Evolutionary conservation across 2,113 vertebrate species (phyloP), one percentile per base, ranked within the genome.

Genomic region (Chinchilla lanigera): DNA sequence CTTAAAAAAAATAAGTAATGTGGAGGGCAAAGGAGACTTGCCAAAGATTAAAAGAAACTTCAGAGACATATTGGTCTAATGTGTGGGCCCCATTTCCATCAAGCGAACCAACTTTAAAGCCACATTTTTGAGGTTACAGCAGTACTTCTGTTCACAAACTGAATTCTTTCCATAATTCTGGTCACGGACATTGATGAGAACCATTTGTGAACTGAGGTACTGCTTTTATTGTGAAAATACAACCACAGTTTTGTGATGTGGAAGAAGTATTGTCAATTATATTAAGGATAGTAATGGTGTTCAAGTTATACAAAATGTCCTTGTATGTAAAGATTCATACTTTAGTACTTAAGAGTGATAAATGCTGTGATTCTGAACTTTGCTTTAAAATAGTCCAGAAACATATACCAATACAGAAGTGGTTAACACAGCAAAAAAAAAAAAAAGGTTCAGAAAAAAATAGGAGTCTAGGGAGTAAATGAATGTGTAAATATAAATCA

Each of bases 331-430:
- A 95, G 58, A 44, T 60, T 50, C 0, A 9, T 22, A 47, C 24
- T n/a, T 19, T 24, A 47, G 24, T 44, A 69, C 65, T 89, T 78
- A 58, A 33, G n/a, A 4, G 0, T 61, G 13, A 3, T 30, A 16
- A 52, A 83, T 35, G 24, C 83, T 85, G 56, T 90, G 22, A 50
- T 33, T 58, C 54, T 84, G 26, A 5, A 38, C 3, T 81, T 97
- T 63, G 5, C 22, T 83, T 94, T 93, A 93, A 96, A 91, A 88
- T 63, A 50, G 44, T 88, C 12, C 52, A 60, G 52, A 44, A 60
- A 78, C 8, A 24, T 71, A 71, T 19, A 71, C 13, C n/a, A 71
- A 71, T 71, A 71, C 11, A 71, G 38, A 71, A 71, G 35, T 71
- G 69, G 20, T n/a, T n/a, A 38, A 71, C 10, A 71, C 22, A 16